phyloP scores from a whole-genome alignment of 2,888 invertebrate species.

The Sarcophaga caerulescens region DNA sequence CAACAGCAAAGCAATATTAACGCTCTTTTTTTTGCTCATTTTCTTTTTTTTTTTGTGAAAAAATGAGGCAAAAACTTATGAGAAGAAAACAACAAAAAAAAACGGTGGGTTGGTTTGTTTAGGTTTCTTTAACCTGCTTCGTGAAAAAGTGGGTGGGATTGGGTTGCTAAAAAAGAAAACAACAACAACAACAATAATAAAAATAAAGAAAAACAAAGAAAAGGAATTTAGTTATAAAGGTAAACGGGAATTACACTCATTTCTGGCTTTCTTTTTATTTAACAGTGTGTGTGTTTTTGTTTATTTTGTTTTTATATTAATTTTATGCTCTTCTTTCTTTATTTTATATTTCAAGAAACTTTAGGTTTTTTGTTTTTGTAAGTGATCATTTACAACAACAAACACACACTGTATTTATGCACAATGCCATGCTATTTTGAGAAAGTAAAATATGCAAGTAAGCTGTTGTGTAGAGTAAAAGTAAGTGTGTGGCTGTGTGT shows the following conservation, averaged over 20 bases:
- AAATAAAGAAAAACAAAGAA: background rate
- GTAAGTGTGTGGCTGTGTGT: background rate
- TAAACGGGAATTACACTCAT: conserved; percentile 58
- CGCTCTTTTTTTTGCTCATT: conserved; percentile 49
- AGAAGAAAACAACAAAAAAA: background rate
- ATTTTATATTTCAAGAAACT: conserved; percentile 36
- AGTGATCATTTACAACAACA: conserved; percentile 22
- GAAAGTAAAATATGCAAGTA: background rate
- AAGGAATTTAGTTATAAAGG: conserved; percentile 57
- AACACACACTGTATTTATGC: background rate
- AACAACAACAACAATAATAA: conserved; percentile 44
- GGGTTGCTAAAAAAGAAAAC: conserved; percentile 54
- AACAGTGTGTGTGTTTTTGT: background rate
- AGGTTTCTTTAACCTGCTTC: conserved; percentile 31
- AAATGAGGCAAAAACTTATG: conserved; percentile 12
- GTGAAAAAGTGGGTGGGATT: conserved; percentile 63
- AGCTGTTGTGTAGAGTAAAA: too few relatives aligned
- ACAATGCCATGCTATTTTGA: background rate
- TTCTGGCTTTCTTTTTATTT: background rate
- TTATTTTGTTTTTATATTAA: background rate
- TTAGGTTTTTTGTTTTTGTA: conserved; percentile 24
- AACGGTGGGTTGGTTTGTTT: conserved; percentile 67
- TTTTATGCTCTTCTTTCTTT: conserved; percentile 58
- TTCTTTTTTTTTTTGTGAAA: conserved; percentile 58
- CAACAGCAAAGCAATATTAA: conserved; percentile 41